These are phyloP conservation scores for Nephrocerus scutellatus DNA, from an alignment of 2,888 invertebrate genomes.

Conservation along the genomic window DNA sequence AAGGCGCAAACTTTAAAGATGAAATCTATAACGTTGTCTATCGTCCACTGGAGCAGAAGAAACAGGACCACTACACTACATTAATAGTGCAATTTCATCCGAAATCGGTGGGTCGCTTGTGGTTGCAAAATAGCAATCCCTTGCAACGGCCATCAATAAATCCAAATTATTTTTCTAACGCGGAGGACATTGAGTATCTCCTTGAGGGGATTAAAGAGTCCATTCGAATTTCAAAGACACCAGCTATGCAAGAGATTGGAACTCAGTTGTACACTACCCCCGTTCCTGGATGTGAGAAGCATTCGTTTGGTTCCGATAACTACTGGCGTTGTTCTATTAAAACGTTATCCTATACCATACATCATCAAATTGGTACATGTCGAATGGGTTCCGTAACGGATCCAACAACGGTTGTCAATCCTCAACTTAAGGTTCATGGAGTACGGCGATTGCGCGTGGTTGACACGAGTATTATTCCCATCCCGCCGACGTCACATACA, in stretches of 20 bases:
- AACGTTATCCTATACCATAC: constrained; percentile 55
- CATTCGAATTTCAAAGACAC: constrained; percentile 53
- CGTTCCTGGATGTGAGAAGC: constrained; percentile 51
- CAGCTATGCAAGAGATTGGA: constrained; percentile 55
- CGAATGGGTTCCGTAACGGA: constrained; percentile 64
- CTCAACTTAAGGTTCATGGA: constrained; percentile 57
- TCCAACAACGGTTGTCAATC: constrained; percentile 58
- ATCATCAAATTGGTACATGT: constrained; percentile 62
- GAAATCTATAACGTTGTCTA: constrained; percentile 54
- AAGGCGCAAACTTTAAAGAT: constrained; percentile 53
- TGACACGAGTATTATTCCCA: constrained; percentile 63
- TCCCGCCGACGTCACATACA: constrained; percentile 59
- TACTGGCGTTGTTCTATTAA: constrained; percentile 66
- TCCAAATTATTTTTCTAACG: constrained; percentile 53
- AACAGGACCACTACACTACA: constrained; percentile 54
- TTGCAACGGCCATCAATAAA: constrained; percentile 55
- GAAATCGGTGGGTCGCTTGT: constrained; percentile 62
- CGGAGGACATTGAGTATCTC: constrained; percentile 49
- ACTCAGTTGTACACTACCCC: constrained; percentile 51
- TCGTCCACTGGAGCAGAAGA: constrained; percentile 48
- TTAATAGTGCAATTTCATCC: constrained; percentile 69
- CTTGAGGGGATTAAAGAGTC: constrained; percentile 57
- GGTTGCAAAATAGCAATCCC: constrained; percentile 59
- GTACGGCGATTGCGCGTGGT: constrained; percentile 56
- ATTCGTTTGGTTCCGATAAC: constrained; percentile 53